Base-by-base conservation (phyloP, 2,113 vertebrate species). In the Benitochromis conjunctus region DNA sequence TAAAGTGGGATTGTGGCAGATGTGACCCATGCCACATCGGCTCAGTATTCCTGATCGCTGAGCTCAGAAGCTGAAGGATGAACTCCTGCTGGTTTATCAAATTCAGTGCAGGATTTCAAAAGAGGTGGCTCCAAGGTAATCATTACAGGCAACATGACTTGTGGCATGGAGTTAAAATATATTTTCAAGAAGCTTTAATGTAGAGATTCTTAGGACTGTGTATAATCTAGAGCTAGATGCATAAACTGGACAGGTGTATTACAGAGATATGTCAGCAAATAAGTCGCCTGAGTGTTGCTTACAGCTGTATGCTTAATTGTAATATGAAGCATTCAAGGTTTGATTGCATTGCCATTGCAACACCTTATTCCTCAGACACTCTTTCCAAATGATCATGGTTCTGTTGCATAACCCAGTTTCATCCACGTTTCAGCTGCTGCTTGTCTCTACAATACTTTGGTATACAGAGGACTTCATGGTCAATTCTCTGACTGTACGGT, bases 231-330 rank as follows among this genome's bases (percentile, higher is more conserved):
- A 71, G 16, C 14, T 46, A 71, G 24, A 4, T 48, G 24, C 5
- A 11, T 48, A 31, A 26, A 51, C 1, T 0, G 5, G 29, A 2
- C 18, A 51, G 24, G 5, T 74, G 43, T 51, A 19, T 74, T 51
- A 76, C 41, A 18, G 0, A 19, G 24, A 7, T 53, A 13, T 8
- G 31, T 19, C 71, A n/a, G 46, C 26, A 51, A 12, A 51, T 18
- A 0, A 0, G 29, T 1, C 16, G 19, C 31, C 43, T 31, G 43
- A 16, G 48, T 74, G 6, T 11, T 48, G 69, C 21, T 29, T 11
- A 31, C 4, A 48, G 13, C 69, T 29, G 43, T 11, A 48, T 12
- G 69, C 6, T 74, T 71, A 71, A 46, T 46, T 74, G 16, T 74
- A 74, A 74, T 29, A 48, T 74, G 21, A 74, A 11, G 43, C 43